Conservation (phyloP, 2,113 vertebrate genomes). For the Kobus ellipsiprymnus region DNA sequence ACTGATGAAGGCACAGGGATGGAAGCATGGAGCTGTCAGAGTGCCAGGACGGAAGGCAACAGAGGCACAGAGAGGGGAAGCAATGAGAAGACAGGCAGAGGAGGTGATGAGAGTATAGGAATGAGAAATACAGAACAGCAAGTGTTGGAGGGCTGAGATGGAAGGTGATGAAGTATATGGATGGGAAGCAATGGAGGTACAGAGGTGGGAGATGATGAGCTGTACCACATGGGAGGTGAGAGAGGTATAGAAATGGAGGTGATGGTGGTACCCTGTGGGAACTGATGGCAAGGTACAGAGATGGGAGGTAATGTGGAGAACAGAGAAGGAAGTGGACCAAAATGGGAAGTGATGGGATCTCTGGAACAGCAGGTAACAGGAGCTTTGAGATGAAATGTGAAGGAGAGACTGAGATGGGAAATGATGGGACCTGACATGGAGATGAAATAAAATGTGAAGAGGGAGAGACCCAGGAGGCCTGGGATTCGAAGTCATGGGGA, state of each 20-base stretch:
- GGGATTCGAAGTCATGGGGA: neutral
- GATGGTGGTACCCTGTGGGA: neutral
- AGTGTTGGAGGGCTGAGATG: neutral
- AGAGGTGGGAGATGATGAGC: neutral
- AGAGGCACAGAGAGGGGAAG: neutral
- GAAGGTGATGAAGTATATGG: neutral
- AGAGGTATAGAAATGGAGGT: neutral
- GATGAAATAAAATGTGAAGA: neutral
- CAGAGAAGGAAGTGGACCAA: constrained; percentile 15
- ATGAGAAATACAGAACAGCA: neutral
- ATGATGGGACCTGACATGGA: neutral
- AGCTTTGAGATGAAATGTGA: neutral
- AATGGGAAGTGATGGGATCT: constrained; percentile 56
- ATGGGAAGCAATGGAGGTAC: neutral
- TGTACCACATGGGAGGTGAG: neutral
- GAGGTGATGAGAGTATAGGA: neutral
- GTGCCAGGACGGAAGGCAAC: neutral
- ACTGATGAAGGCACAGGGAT: too few species aligned
- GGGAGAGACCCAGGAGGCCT: neutral
- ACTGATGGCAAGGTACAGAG: neutral
- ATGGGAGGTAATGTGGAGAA: neutral
- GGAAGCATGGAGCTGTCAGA: neutral
- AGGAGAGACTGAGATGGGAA: neutral
- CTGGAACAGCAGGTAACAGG: neutral
- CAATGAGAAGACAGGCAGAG: neutral